Conservation (phyloP, 1,140 invertebrate species). For the Macrobrachium rosenbergii region DNA sequence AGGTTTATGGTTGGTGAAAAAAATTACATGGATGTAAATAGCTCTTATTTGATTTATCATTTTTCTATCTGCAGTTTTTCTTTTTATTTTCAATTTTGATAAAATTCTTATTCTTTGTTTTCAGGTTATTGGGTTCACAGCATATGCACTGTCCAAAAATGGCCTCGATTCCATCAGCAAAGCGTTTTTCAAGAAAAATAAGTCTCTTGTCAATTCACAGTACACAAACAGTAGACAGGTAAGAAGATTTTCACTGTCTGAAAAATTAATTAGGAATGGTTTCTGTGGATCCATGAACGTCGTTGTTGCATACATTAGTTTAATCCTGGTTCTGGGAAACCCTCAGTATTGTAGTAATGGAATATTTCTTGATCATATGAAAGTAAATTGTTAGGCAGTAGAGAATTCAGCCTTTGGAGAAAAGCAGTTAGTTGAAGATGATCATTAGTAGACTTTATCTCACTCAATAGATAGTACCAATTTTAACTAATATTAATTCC, state of each 20-base stretch:
- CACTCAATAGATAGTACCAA: too few species aligned
- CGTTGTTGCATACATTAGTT: too few species aligned
- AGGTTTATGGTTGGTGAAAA: background rate
- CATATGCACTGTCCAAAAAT: constrained; percentile 84
- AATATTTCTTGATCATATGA: too few species aligned
- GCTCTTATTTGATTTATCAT: background rate
- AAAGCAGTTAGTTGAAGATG: too few species aligned
- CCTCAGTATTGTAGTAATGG: too few species aligned
- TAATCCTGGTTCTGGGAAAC: too few species aligned
- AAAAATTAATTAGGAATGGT: too few species aligned
- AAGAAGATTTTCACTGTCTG: constrained; percentile 68
- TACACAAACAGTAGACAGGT: constrained; percentile 94
- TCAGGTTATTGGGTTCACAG: constrained; percentile 90
- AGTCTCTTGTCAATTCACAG: constrained; percentile 89
- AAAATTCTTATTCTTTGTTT: constrained; percentile 47
- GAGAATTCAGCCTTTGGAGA: too few species aligned
- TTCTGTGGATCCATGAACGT: too few species aligned
- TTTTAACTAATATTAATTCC: background rate
- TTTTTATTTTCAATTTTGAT: constrained; percentile 80
- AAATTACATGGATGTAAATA: background rate
- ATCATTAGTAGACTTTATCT: too few species aligned
- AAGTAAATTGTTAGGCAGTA: too few species aligned
- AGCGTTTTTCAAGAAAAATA: constrained; percentile 89
- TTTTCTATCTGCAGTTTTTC: background rate
- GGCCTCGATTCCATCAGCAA: constrained; percentile 78